phyloP scores from a whole-genome alignment of 2,113 vertebrate genomes.

The Muntiacus muntjak region DNA sequence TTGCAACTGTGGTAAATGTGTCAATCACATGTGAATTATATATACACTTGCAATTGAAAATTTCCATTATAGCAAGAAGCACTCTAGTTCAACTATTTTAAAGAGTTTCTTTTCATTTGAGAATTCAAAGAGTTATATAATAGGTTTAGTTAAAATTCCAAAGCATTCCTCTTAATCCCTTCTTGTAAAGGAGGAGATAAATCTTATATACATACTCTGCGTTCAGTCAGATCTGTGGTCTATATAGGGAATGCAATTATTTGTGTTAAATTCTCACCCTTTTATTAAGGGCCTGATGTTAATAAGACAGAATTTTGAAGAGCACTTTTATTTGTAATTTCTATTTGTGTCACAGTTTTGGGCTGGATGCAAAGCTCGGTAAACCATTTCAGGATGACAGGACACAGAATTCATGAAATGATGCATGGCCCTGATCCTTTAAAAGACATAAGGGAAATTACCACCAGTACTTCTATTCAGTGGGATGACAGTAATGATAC shows the following conservation, averaged over 20 bases:
- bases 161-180: background rate
- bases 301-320: slow-evolving; percentile 64
- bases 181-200: background rate
- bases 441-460: background rate
- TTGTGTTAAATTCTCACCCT: slow-evolving; percentile 59
- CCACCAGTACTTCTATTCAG: background rate
- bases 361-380: background rate
- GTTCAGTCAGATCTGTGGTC: slow-evolving; percentile 47
- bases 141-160: background rate
- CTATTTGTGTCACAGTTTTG: slow-evolving; percentile 53
- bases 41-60: background rate
- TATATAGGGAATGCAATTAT: slow-evolving; percentile 41
- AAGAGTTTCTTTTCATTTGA: background rate
- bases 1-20: slow-evolving; percentile 3
- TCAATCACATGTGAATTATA: slow-evolving; percentile 34
- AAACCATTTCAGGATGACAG: slow-evolving; percentile 9
- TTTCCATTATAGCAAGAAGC: slow-evolving; percentile 22
- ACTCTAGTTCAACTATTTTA: background rate
- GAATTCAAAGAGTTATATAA: background rate
- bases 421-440: background rate
- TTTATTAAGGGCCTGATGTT: slow-evolving; percentile 57
- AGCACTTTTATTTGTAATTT: slow-evolving; percentile 60
- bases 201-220: background rate
- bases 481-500: background rate
- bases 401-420: background rate